Conservation (phyloP, 2,888 invertebrate genomes). For the Oligia strigilis region DNA sequence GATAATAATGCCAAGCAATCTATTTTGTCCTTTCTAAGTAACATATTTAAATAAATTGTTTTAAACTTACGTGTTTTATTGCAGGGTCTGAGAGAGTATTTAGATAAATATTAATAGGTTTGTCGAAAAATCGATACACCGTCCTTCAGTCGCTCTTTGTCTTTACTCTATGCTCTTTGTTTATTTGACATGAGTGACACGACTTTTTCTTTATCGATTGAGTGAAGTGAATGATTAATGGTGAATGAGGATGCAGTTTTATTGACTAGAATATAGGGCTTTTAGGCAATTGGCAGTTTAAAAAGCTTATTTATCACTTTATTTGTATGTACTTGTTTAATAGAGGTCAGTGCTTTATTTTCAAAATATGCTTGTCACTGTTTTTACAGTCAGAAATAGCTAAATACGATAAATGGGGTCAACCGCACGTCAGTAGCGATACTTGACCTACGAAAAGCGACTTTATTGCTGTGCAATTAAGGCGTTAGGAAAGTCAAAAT, state of each 20-base stretch:
- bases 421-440: not conserved
- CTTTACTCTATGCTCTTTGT: no score
- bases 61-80: conserved; percentile 33
- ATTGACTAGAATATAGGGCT: conserved; percentile 1
- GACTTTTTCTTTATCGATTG: not conserved
- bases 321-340: no score
- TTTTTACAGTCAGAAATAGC: not conserved
- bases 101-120: not conserved
- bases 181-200: not conserved
- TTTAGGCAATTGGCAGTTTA: not conserved
- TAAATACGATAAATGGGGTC: not conserved
- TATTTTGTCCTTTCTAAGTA: conserved; percentile 4
- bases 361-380: not conserved
- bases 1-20: not conserved
- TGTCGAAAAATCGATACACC: not conserved
- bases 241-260: not conserved
- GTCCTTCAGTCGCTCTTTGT: no score
- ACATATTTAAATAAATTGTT: not conserved
- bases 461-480: not conserved
- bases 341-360: not conserved
- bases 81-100: not conserved
- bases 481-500: no score
- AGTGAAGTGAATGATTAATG: not conserved
- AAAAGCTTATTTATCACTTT: not conserved
- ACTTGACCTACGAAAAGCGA: not conserved